A percentile compares a stretch with the other conserved stretches of the same genome.
These are phyloP conservation scores for Peromyscus eremicus DNA, from an alignment of 2,797 vertebrate genomes.

Conservation along the genomic window DNA sequence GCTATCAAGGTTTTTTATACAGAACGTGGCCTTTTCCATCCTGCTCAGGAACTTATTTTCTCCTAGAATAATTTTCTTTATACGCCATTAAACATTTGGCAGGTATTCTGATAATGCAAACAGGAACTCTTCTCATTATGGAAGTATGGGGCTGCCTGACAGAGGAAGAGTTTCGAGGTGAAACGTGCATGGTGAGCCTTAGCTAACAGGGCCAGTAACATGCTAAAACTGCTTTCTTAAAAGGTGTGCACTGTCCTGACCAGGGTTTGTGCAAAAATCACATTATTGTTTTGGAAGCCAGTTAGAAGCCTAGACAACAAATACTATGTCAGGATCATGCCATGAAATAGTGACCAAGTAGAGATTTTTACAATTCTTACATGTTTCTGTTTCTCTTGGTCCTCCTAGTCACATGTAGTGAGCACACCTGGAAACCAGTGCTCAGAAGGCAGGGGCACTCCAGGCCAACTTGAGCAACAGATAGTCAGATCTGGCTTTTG, in stretches of 20 bases:
- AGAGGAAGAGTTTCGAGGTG: neutral
- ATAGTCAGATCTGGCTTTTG: neutral
- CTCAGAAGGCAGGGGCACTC: neutral
- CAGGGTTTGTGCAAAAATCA: neutral
- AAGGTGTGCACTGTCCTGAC: neutral
- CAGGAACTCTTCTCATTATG: neutral
- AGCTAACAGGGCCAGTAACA: neutral
- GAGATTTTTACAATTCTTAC: neutral
- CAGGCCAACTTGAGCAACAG: neutral
- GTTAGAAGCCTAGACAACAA: neutral
- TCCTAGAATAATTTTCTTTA: conserved; percentile 46
- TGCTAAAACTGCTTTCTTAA: neutral
- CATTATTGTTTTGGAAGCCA: neutral
- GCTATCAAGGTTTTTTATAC: neutral
- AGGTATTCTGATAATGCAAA: neutral
- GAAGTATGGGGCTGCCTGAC: neutral
- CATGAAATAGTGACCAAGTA: no score
- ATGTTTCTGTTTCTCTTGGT: neutral
- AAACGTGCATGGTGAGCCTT: neutral
- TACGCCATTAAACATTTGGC: neutral
- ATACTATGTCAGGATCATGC: neutral
- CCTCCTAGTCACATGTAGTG: neutral
- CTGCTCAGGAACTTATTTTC: neutral
- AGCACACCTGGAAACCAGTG: neutral
- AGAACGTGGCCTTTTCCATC: neutral